A percentile compares a stretch with the other conserved stretches of the same genome.
phyloP scores from a whole-genome alignment of 1,140 invertebrate genomes.

The Rhopalosiphum maidis region DNA sequence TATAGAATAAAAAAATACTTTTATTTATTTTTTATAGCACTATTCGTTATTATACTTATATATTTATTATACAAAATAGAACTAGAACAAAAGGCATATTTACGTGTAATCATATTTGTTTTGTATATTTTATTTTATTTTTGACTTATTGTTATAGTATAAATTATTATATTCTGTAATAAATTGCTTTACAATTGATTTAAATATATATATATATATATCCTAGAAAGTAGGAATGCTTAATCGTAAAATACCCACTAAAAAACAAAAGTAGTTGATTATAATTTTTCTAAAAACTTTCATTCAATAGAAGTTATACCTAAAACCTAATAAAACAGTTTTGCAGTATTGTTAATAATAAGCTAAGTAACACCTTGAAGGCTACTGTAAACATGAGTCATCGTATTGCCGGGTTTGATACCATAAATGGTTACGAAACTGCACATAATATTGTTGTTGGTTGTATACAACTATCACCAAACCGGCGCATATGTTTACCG shows the following conservation, averaged over 20 bases:
- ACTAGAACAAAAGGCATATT: too few species aligned
- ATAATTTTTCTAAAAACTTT: background rate
- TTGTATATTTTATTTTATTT: too few species aligned
- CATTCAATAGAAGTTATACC: background rate
- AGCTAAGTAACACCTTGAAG: conserved; percentile 43
- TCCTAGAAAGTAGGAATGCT: background rate
- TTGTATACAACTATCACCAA: conserved; percentile 53
- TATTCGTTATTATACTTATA: too few species aligned
- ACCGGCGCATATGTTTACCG: conserved; percentile 20
- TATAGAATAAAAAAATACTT: too few species aligned
- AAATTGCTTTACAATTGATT: background rate
- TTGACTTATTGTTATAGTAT: too few species aligned
- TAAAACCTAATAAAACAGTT: background rate
- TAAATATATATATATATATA: background rate
- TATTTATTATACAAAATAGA: too few species aligned
- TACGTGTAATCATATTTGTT: too few species aligned
- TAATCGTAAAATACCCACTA: background rate
- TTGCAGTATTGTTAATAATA: conserved; percentile 2
- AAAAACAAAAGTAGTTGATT: background rate
- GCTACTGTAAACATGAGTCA: conserved; percentile 49
- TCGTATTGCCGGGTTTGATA: conserved; percentile 34
- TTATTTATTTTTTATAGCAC: too few species aligned
- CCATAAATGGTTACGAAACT: conserved; percentile 53
- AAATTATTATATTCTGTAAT: background rate
- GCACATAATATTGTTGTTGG: conserved; percentile 43